Conservation (phyloP, 2,888 invertebrate species). For the Tuta absoluta region DNA sequence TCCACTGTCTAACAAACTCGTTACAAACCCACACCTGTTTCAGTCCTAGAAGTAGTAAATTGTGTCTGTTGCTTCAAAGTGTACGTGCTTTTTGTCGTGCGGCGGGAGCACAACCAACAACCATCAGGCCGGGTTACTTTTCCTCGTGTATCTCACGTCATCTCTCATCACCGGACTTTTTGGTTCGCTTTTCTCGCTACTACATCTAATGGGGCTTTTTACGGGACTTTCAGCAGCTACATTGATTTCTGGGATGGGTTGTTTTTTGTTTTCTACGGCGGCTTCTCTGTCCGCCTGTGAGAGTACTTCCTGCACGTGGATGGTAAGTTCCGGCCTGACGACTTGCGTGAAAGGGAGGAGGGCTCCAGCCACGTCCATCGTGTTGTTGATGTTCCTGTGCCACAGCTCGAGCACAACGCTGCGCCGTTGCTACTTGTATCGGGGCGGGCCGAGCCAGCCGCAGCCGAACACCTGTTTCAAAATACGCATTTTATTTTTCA, state of each 20-base stretch:
- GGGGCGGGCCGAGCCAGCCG: constrained; percentile 84
- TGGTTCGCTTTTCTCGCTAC: constrained; percentile 21
- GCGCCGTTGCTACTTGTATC: constrained; percentile 84
- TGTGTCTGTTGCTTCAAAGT: constrained; percentile 70
- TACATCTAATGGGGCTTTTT: constrained; percentile 34
- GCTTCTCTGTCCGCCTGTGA: constrained; percentile 60
- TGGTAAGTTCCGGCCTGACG: constrained; percentile 70
- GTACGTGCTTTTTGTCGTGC: constrained; percentile 73
- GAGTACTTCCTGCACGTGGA: constrained; percentile 73
- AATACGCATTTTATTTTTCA: not conserved
- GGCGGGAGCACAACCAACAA: constrained; percentile 68
- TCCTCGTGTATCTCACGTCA: constrained; percentile 42
- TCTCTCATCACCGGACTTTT: constrained; percentile 35
- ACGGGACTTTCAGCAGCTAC: constrained; percentile 50
- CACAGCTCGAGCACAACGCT: constrained; percentile 80
- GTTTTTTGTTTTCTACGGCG: constrained; percentile 45
- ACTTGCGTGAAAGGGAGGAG: constrained; percentile 73
- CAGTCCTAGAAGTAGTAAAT: constrained; percentile 62
- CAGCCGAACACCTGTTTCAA: constrained; percentile 83
- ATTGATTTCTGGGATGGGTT: constrained; percentile 64
- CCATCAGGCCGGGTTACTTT: constrained; percentile 65
- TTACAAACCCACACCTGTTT: not conserved
- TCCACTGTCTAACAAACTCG: too few species aligned
- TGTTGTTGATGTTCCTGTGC: constrained; percentile 80
- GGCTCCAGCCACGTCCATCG: constrained; percentile 78